Evolutionary conservation across 2,113 vertebrate genomes (phyloP).

Genomic region (Beaufortia kweichowensis): DNA sequence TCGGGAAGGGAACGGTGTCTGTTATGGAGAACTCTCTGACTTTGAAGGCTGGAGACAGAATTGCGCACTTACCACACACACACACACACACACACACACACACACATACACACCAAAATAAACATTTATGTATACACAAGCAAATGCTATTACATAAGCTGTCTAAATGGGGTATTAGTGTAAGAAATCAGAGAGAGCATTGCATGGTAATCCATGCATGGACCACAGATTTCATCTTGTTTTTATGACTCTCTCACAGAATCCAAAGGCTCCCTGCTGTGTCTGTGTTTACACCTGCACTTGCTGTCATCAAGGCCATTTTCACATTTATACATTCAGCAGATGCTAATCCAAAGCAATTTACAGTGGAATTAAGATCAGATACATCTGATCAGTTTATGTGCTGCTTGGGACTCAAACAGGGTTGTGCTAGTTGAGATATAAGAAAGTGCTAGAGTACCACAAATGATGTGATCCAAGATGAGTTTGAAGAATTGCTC

Average conservation of each 20-base stretch:
- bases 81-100: constrained; percentile 45
- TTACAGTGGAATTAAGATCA: too few species aligned
- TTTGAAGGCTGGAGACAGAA: constrained; percentile 95
- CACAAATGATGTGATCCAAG: too few species aligned
- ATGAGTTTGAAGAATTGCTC: too few species aligned
- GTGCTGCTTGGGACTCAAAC: too few species aligned
- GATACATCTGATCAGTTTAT: too few species aligned
- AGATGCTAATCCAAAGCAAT: too few species aligned
- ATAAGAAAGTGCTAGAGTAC: too few species aligned
- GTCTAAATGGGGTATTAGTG: constrained; percentile 25
- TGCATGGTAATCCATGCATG: constrained; percentile 31
- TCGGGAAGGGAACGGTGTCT: constrained; percentile 90
- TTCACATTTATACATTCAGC: background rate
- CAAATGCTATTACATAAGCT: constrained; percentile 30
- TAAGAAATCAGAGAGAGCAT: constrained; percentile 1
- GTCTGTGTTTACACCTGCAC: constrained; percentile 3
- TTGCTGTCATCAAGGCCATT: constrained; percentile 8
- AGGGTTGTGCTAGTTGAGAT: too few species aligned
- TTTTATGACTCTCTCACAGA: constrained; percentile 20
- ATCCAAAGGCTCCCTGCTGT: background rate
- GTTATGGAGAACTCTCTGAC: constrained; percentile 96
- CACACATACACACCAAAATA: constrained; percentile 45
- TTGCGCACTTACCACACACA: constrained; percentile 84
- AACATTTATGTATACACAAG: constrained; percentile 28
- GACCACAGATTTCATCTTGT: constrained; percentile 24